Percentiles rank a stretch among this genome's conserved stretches.
Evolutionary conservation across 2,888 invertebrate genomes (phyloP).

Genomic region (Mylabris sibirica): DNA sequence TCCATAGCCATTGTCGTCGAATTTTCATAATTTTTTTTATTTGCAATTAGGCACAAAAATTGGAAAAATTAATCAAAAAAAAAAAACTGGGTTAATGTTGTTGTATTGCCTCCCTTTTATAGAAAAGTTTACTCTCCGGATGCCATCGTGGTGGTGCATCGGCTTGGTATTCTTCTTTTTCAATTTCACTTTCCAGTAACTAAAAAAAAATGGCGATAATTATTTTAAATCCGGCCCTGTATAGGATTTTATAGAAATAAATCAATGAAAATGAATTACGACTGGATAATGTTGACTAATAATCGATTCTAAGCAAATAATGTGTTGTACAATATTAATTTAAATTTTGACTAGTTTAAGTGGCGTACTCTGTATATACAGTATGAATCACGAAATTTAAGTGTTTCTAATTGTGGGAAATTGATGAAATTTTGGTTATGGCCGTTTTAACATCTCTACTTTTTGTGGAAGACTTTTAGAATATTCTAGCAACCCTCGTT

Average conservation of each 20-base stretch:
- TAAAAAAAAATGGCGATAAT: conserved; percentile 29
- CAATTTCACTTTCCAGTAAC: conserved; percentile 56
- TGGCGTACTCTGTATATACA: too few relatives aligned
- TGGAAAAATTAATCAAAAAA: background rate
- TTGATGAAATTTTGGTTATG: too few relatives aligned
- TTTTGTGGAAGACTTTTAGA: too few relatives aligned
- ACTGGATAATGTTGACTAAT: too few relatives aligned
- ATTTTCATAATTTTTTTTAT: background rate
- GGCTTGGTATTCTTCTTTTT: conserved; percentile 54
- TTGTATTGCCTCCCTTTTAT: conserved; percentile 52
- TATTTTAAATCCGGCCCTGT: background rate
- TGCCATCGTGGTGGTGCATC: conserved; percentile 57
- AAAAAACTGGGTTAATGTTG: conserved; percentile 16
- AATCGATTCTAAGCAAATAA: too few relatives aligned
- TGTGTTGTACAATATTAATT: too few relatives aligned
- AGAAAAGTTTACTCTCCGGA: conserved; percentile 55
- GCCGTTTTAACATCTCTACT: too few relatives aligned
- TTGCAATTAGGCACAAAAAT: background rate
- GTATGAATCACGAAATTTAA: too few relatives aligned
- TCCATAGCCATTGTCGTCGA: conserved; percentile 9
- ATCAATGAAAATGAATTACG: too few relatives aligned
- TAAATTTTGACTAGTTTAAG: too few relatives aligned
- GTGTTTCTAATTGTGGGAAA: too few relatives aligned
- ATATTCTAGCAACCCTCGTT: too few relatives aligned
- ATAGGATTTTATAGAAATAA: background rate